Base-by-base conservation (phyloP, 1,140 invertebrate species). In the Diabrotica virgifera region DNA sequence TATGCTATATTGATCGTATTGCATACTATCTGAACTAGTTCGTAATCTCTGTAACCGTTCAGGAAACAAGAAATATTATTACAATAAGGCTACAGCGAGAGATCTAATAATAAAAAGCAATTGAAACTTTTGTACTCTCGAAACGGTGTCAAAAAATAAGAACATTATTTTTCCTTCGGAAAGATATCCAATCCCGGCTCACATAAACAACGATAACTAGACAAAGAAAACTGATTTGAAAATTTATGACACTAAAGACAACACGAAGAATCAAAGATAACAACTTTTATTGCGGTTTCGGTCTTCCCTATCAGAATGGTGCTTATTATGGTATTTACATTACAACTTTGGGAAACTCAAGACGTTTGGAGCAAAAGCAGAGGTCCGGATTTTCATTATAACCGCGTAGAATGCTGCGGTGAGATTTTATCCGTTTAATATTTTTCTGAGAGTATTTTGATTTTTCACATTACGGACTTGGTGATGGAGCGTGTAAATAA, bases 241-340 rank as follows among this genome's bases (percentile, higher is more conserved):
- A 46, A 46, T 46, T 46, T 46, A 46, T 46, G 40, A 46, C 40
- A 46, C 40, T 46, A 46, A 46, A 46, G 40, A 46, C 40, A 46
- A 46, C 40, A 46, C 40, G 40, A 46, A 46, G 40, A 46, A 46
- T 46, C 40, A 46, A 46, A 46, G 40, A 46, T 46, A 46, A 46
- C 40, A 46, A 46, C 40, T 46, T 46, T 46, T 46, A 46, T 46
- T 46, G 40, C 40, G 40, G 40, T 46, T n/a, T 46, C 40, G 40
- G 40, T 46, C 40, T 46, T 46, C 40, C 24, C 8, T 46, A 46
- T 46, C 40, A 46, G 40, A n/a, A 46, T 46, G 40, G 40, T 46
- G 40, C 40, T 46, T 46, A 46, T 46, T 46, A 46, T 46, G n/a
- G 40, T 46, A 46, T 46, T 46, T 46, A 46, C 40, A 46, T 46